Conservation (phyloP, 2,113 vertebrate genomes). For the Hydropotes inermis region DNA sequence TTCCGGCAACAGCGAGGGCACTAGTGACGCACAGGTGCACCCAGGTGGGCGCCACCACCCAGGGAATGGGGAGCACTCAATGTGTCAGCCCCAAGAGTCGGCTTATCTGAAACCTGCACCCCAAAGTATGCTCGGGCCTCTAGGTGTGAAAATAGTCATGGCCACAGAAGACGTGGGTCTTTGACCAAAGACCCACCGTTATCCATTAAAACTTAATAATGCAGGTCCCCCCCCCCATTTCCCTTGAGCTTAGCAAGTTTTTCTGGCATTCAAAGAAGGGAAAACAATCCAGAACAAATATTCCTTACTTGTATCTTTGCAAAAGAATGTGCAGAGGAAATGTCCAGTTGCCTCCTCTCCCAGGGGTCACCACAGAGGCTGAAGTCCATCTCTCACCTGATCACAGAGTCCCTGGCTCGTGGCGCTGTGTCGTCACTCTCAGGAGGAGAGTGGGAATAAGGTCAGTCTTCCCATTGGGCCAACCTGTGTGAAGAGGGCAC, state of each 20-base stretch:
- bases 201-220: not conserved
- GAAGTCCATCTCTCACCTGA: not conserved
- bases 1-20: too few species aligned
- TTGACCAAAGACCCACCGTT: not conserved
- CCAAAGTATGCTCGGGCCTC: not conserved
- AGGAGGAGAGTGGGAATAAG: conserved; percentile 55
- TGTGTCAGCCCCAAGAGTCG: fast-evolving
- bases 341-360: not conserved
- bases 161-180: not conserved
- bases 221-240: not conserved
- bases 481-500: conserved; percentile 42
- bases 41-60: not conserved
- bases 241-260: not conserved
- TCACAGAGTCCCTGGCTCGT: not conserved
- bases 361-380: not conserved
- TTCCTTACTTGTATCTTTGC: not conserved
- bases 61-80: not conserved
- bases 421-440: conserved; percentile 19
- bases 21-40: fast-evolving
- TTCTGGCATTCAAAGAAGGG: not conserved
- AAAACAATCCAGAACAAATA: not conserved
- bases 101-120: not conserved
- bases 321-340: not conserved
- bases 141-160: not conserved
- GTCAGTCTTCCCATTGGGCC: conserved; percentile 45